Evolutionary conservation across 2,797 vertebrate species (phyloP).

Genomic region (Meriones psammophilus): DNA sequence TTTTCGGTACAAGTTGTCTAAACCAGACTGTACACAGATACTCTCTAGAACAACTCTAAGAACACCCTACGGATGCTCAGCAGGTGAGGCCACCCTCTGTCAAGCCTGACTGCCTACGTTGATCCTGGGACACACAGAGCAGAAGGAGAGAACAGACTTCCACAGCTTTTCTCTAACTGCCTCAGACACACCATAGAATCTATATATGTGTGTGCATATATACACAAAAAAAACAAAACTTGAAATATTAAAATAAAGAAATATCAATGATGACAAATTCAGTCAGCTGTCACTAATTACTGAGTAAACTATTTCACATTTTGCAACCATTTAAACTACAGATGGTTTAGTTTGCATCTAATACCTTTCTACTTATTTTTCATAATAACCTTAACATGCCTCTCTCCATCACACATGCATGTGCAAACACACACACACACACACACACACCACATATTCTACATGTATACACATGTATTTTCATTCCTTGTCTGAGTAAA

Average conservation of each 20-base stretch:
- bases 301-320: background rate
- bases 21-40: background rate
- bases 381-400: background rate
- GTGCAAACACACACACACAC: background rate
- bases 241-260: background rate
- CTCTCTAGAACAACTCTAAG: background rate
- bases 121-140: background rate
- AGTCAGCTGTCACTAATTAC: background rate
- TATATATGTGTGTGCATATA: background rate
- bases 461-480: background rate
- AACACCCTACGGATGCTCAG: background rate
- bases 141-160: background rate
- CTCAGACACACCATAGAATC: background rate
- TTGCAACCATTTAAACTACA: background rate
- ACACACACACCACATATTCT: background rate
- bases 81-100: background rate
- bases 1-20: background rate
- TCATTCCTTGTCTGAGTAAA: background rate
- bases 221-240: background rate
- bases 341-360: constrained; percentile 4
- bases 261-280: background rate
- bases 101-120: background rate
- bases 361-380: background rate
- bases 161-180: background rate
- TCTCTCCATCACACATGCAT: background rate